Evolutionary conservation across 2,888 invertebrate species (phyloP), one percentile per base, ranked within the genome.

Genomic region (Drosophila paranaensis): DNA sequence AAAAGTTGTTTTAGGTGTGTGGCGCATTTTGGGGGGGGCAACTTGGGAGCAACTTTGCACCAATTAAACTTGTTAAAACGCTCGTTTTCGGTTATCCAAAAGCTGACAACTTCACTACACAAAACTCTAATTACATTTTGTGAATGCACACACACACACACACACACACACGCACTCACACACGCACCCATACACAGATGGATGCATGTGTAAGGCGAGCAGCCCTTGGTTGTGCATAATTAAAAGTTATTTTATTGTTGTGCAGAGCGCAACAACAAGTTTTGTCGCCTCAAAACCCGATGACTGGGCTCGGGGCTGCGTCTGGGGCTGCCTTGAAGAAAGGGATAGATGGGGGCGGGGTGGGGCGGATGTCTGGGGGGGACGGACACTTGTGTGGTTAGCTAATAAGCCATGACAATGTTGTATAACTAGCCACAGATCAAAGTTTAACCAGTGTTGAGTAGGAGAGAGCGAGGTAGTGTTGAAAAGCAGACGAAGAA

Each of bases 181-280:
- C 40, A 45, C 39, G 55, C 57, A 58, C 33, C 57, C n/a, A 50
- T 14, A 27, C 27, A 27, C 27, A 46, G 13, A 40, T 9, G 43
- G 14, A 54, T 30, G 16, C 33, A 40, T 50, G 54, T 30, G 50
- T 35, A 33, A 20, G 33, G 50, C 13, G 8, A 35, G 33, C 53
- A 58, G 85, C 50, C 74, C 75, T 77, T 73, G 66, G 86, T 80
- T 88, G 88, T 67, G 78, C 77, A 86, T 87, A 87, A 87, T 87
- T 87, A 89, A 87, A 87, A 89, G 90, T 87, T 87, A 89, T 89
- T 85, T 89, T 88, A 87, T 87, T 87, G 90, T 86, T 82, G 77
- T 69, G 70, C 60, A 74, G 50, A 74, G 50, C 70, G 42, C 53
- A 76, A 73, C 70, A 66, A 63, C 78, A 69, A 78, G 63, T 80